Evolutionary conservation across 2,888 invertebrate species (phyloP), one percentile per base, ranked within the genome.

Genomic region (Phrixothrix hirtus): DNA sequence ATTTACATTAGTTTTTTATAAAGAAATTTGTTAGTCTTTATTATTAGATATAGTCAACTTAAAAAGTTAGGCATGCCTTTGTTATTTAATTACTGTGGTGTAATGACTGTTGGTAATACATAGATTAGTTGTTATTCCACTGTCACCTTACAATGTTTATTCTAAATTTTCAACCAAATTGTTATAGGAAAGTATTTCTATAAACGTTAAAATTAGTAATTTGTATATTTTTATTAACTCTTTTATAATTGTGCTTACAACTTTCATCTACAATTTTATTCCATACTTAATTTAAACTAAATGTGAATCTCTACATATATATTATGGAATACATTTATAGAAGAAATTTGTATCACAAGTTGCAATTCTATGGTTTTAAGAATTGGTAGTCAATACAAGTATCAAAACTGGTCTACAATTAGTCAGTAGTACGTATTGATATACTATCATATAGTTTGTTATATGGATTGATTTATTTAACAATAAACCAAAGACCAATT

Each of bases 361-460:
- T 25, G 32, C 11, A 25, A 25, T 21, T 10, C 10, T 12, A 35
- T 17, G 13, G 16, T 35, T 34, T 26, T 14, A 27, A 30, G 16
- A 46, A 35, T 48, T 37, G 25, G 30, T 53, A 53, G 53, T 53
- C 48, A 43, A 49, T 50, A 43, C 7, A 5, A 21, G 3, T 44
- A 38, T 47, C 50, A 27, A 38, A 42, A 49, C 41, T 50, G 50
- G 50, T 50, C 50, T 50, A 44, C 26, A 32, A 42, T 52, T 53
- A 52, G 52, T 52, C 52, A 46, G 46, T 52, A 52, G 52, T 36
- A 35, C 30, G 31, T 46, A 46, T 51, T 45, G 51, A 45, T 42
- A 17, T 29, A 34, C 16, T 43, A 31, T 45, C 30, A 30, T 30
- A 25, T 48, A 48, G 35, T 29, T 47, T 39, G 25, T 38, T 39